These are phyloP conservation scores for Lathronympha strigana DNA, from an alignment of 2,888 invertebrate species.

Conservation along the genomic window DNA sequence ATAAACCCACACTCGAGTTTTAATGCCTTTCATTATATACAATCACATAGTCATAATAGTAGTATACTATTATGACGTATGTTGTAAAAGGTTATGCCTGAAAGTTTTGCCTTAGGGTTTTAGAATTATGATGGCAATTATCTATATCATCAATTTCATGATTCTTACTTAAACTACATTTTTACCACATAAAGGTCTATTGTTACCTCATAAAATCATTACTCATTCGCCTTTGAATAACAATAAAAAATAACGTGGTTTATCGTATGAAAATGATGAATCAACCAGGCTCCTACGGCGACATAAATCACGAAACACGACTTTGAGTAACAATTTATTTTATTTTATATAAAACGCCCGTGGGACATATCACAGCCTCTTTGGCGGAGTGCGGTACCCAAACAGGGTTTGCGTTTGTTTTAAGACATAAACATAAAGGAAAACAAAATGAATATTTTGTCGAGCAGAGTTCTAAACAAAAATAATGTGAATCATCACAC, in stretches of 20 bases:
- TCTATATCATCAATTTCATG: conserved; percentile 4
- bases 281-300: conserved; percentile 48
- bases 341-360: conserved; percentile 52
- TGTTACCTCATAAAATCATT: conserved; percentile 50
- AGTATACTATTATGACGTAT: too few relatives aligned
- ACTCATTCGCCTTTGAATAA: conserved; percentile 58
- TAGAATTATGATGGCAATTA: conserved; percentile 20
- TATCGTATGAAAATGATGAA: conserved; percentile 66
- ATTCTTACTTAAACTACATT: conserved; percentile 15
- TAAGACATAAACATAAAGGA: conserved; percentile 7
- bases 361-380: conserved; percentile 45
- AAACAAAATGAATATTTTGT: conserved; percentile 1
- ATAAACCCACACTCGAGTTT: too few relatives aligned
- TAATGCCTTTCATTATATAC: too few relatives aligned
- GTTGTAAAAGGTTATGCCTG: not conserved
- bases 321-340: conserved; percentile 55
- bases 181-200: conserved; percentile 29
- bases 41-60: too few relatives aligned
- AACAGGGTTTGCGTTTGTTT: conserved; percentile 16
- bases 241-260: conserved; percentile 55
- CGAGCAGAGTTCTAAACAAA: too few relatives aligned
- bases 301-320: conserved; percentile 57
- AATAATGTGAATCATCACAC: too few relatives aligned
- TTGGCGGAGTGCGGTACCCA: conserved; percentile 31
- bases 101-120: conserved; percentile 20